phyloP scores from a whole-genome alignment of 2,113 vertebrate genomes.

The Acinonyx jubatus region DNA sequence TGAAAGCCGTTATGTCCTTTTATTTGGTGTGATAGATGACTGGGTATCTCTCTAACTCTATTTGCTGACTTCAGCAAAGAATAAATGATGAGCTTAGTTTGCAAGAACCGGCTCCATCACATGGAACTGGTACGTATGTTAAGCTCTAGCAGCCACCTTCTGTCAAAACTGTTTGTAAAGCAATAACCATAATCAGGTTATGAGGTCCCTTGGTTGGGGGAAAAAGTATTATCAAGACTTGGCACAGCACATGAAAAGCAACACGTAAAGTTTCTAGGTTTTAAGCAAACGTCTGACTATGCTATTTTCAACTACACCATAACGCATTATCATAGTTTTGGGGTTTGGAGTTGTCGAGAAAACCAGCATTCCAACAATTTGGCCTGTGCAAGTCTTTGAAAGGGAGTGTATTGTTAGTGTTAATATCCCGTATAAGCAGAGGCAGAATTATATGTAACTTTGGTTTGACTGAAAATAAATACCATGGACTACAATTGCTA shows the following conservation, averaged over 20 bases:
- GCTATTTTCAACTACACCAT: slow-evolving; percentile 90
- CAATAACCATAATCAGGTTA: slow-evolving; percentile 94
- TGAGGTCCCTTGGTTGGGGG: slow-evolving; percentile 95
- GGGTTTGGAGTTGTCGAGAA: slow-evolving; percentile 89
- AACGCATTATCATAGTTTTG: slow-evolving; percentile 90
- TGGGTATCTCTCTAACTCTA: slow-evolving; percentile 95
- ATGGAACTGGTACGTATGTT: slow-evolving; percentile 89
- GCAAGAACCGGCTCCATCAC: slow-evolving; percentile 90
- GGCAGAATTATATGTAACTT: slow-evolving; percentile 99
- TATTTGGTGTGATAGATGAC: slow-evolving; percentile 99
- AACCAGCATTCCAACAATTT: slow-evolving; percentile 90
- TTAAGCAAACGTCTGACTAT: slow-evolving; percentile 93
- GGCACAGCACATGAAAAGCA: slow-evolving; percentile 95
- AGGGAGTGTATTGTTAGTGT: slow-evolving; percentile 93
- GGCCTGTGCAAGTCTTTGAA: slow-evolving; percentile 90
- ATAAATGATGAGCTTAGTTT: slow-evolving; percentile 95
- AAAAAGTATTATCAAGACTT: slow-evolving; percentile 92
- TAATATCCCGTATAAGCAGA: slow-evolving; percentile 97
- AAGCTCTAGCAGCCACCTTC: slow-evolving; percentile 94
- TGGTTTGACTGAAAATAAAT: slow-evolving; percentile 99
- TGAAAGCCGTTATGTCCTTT: slow-evolving; percentile 94
- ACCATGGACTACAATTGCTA: slow-evolving; percentile 97
- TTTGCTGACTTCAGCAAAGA: slow-evolving; percentile 97
- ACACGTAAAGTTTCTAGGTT: slow-evolving; percentile 94
- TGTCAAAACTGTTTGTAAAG: slow-evolving; percentile 94